Evolutionary conservation across 2,797 vertebrate species (phyloP), one percentile per base, ranked within the genome.

Genomic region (Diceros bicornis): DNA sequence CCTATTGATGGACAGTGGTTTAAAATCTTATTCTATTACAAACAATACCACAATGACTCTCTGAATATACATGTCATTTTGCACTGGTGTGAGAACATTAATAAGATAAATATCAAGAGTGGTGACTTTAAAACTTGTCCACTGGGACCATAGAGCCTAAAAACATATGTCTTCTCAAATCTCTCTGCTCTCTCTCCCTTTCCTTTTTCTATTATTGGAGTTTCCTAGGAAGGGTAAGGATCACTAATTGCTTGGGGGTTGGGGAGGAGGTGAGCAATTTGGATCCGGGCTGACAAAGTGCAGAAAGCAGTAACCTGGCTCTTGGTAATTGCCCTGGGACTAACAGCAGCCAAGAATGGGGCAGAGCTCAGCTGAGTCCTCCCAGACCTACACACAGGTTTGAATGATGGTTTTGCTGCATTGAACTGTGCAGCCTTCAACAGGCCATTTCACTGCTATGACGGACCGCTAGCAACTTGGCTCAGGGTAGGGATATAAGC

Each of bases 1-100:
- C 18, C 18, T 87, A 78, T 81, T 82, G 41, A 82, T 88, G 27
- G 55, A 37, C 16, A 88, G 25, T 93, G 66, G 44, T 85, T 97
- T 95, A 89, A 94, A 87, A 93, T 94, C 29, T 78, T 85, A 91
- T 68, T 94, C 78, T 85, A 29, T 93, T 92, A 88, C 17, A 75
- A 81, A 69, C 10, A 90, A 82, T 52, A 68, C 7, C 96, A 10
- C 44, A 94, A 44, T 57, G 47, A 84, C 50, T 94, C 11, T 92
- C 47, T 78, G 20, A 55, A 81, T 77, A 89, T 84, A 77, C 29
- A 50, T 37, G 57, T 21, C 12, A 81, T 72, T 97, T 96, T 82
- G n/a, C 37, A 69, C 27, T 86, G 25, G 29, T 88, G 16, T 44
- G 47, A 94, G 44, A 64, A 77, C 23, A 64, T 37, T 92, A 78